Base-by-base conservation (phyloP, 2,797 vertebrate species). In the Pygocentrus nattereri region DNA sequence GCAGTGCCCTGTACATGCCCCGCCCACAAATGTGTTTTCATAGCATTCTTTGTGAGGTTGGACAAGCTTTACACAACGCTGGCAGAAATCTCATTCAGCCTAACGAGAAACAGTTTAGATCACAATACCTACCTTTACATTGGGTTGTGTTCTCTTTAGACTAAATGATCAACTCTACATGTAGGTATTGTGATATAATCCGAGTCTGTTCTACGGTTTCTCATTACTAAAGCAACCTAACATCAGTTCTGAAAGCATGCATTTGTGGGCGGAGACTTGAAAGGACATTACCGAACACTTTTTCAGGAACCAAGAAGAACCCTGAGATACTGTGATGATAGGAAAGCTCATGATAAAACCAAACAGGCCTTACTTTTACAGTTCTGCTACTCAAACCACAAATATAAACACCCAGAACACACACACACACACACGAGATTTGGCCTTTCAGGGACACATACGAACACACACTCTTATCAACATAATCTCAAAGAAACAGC, bases 381-480 rank as follows among this genome's bases (percentile, higher is more conserved):
- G 65, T 76, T 81, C 74, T 61, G 69, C 41, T 47, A 61, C 44
- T 44, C 31, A 30, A 16, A 65, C 16, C 19, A 65, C 61, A 78
- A 25, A 72, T 68, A 76, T 34, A 67, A 41, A 30, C 44, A 81
- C 74, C 72, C n/a, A 59, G 11, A 76, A 71, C 70, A 76, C 44
- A 69, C 41, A 23, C 31, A 80, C 74, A 74, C 23, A 30, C 8
- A 68, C 25, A 18, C 72, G 75, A 69, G 34, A 75, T 71, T 82
- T 62, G 18, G 38, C 85, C 50, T 85, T 79, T 73, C 72, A 87
- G 81, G 56, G 73, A 72, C 61, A 86, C 79, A 76, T 75, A n/a
- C 41, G 30, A 78, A 80, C 79, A 83, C 74, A 82, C 41, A 25
- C 70, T 58, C 74, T n/a, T 62, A 34, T 58, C 23, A 23, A 87